Base-by-base conservation (phyloP, 2,888 invertebrate species). In the Cyclophora albipunctata region DNA sequence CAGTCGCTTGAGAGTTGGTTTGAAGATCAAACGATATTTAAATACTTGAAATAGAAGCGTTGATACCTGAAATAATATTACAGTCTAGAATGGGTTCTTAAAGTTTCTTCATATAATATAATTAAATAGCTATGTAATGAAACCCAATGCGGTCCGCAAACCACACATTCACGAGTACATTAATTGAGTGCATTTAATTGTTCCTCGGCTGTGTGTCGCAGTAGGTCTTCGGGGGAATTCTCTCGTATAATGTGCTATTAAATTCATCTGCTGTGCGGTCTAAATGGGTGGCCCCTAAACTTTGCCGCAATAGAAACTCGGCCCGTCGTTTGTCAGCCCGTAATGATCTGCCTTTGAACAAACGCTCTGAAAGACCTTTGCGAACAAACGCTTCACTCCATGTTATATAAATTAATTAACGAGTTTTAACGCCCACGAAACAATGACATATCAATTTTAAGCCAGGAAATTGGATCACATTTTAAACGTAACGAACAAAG, bases 271-370 rank as follows among this genome's bases (percentile, higher is more conserved):
- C 55, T 52, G 63, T 55, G 58, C 61, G 64, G 65, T 57, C 61
- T 60, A 60, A 69, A 71, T 60, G 64, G 63, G 63, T 59, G 53
- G 67, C 56, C 64, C 60, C 66, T 61, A 61, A 73, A 72, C 64
- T 67, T 69, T 60, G 63, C 63, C 62, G 62, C 63, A 67, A 69
- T 68, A 65, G 63, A 65, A 64, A 58, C 61, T 42, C 60, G 52
- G 60, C 61, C 60, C 64, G 63, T 64, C 68, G 66, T 70, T 71
- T 73, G 70, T 74, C 66, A 69, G 62, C 60, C 61, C 62, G 45
- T 68, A 70, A 66, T 64, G 67, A 66, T 64, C 61, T 60, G 63
- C 53, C 51, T 63, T 67, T 64, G 56, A 64, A 62, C 59, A 58
- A 58, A 57, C 57, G 52, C 57, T 58, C 54, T 61, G 61, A 60